Conservation (phyloP, 92 coral and sea anemone species). For the Scolanthus callimorphus region DNA sequence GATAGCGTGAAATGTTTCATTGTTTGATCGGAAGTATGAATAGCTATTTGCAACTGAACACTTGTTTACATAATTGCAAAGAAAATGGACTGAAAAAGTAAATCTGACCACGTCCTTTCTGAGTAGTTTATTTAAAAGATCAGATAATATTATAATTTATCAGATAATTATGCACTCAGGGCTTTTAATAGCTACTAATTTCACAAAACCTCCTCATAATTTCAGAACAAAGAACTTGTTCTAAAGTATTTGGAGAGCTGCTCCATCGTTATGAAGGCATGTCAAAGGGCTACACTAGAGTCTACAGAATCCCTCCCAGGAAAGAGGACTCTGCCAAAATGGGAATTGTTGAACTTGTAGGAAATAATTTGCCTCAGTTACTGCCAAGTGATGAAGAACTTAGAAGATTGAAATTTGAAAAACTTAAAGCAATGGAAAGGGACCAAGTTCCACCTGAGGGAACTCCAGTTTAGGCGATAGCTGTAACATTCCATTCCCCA, state of each 20-base stretch:
- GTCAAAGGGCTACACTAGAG: constrained; percentile 73
- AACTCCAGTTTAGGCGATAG: constrained; percentile 94
- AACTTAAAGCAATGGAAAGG: constrained; percentile 47
- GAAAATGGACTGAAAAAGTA: no score
- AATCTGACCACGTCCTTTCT: no score
- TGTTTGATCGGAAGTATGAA: no score
- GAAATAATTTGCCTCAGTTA: constrained; percentile 79
- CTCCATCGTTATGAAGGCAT: constrained; percentile 67
- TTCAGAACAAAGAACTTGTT: constrained; percentile 88
- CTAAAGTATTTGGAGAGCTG: constrained; percentile 93
- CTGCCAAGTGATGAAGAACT: constrained; percentile 79
- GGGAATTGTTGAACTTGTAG: constrained; percentile 93
- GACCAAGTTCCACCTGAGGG: constrained; percentile 75
- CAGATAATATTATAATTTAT: no score
- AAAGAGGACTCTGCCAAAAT: constrained; percentile 88
- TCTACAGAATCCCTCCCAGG: constrained; percentile 92
- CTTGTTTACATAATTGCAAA: no score
- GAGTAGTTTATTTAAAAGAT: no score
- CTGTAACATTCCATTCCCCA: no score
- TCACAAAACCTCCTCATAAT: no score
- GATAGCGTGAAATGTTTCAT: no score
- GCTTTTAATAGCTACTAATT: no score
- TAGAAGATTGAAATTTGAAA: constrained; percentile 58
- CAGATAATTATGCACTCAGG: no score
- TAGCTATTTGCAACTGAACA: no score